Conservation (phyloP, 2,797 vertebrate species). For the Phyllotis vaccarum region DNA sequence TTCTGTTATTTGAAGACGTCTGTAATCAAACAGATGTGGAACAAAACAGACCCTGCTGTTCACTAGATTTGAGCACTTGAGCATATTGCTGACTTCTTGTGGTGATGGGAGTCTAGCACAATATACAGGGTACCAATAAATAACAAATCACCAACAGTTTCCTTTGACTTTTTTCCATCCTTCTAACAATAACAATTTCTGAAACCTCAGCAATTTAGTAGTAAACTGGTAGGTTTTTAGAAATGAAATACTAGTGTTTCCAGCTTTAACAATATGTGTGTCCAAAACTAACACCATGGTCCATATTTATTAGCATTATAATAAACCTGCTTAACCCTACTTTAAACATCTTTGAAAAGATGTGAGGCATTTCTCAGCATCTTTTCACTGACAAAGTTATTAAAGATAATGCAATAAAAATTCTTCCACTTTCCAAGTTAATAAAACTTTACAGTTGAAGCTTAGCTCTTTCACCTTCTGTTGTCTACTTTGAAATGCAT, state of each 20-base stretch:
- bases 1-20: neutral
- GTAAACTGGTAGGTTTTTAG: neutral
- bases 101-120: neutral
- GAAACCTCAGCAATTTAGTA: neutral
- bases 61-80: neutral
- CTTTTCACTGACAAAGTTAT: neutral
- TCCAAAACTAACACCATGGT: neutral
- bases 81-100: neutral
- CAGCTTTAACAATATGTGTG: neutral
- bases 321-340: neutral
- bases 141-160: neutral
- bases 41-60: neutral
- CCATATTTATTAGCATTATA: neutral
- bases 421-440: neutral
- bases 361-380: neutral
- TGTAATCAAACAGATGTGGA: neutral
- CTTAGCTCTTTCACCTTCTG: too few species aligned
- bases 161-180: neutral
- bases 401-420: neutral
- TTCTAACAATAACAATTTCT: neutral
- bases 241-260: neutral
- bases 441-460: neutral
- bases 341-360: neutral
- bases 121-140: neutral
- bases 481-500: too few species aligned